A percentile compares a stretch with the other conserved stretches of the same genome.
Conservation (phyloP, 2,888 invertebrate species). For the Hydropsyche betteni region DNA sequence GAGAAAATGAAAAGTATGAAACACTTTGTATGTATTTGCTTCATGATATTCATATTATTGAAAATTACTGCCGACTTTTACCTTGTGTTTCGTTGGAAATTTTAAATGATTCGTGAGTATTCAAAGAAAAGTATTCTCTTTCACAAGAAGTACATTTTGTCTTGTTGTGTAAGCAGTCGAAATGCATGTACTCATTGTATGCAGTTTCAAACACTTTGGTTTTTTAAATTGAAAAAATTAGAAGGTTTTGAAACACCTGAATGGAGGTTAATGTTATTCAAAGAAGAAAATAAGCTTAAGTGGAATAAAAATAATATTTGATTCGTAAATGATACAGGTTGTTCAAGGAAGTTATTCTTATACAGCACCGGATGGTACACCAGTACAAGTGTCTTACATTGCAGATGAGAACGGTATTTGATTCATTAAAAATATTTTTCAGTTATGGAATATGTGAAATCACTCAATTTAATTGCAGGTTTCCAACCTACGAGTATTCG, state of each 20-base stretch:
- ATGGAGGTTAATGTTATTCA: too few relatives aligned
- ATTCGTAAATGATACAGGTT: slow-evolving; percentile 60
- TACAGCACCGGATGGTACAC: slow-evolving; percentile 77
- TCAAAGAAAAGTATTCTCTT: slow-evolving; percentile 14
- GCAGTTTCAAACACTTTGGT: background rate
- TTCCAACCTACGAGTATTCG: slow-evolving; percentile 47
- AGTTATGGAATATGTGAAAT: background rate
- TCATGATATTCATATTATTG: background rate
- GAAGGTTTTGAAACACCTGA: background rate
- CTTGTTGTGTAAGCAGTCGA: slow-evolving; percentile 5
- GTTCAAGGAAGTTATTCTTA: slow-evolving; percentile 81
- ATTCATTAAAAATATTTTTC: slow-evolving; percentile 30
- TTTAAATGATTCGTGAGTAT: slow-evolving; percentile 28
- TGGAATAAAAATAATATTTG: too few relatives aligned
- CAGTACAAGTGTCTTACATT: slow-evolving; percentile 74
- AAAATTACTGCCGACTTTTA: background rate
- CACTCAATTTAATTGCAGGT: slow-evolving; percentile 30
- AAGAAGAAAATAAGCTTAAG: too few relatives aligned
- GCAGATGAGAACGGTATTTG: slow-evolving; percentile 78
- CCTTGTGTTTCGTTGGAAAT: background rate
- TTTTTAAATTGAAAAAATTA: background rate
- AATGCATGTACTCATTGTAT: background rate
- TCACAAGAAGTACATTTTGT: slow-evolving; percentile 19
- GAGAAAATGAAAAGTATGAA: background rate
- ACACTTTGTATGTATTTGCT: background rate